Conservation (phyloP, 2,797 vertebrate genomes). For the Orestias chungarensis region DNA sequence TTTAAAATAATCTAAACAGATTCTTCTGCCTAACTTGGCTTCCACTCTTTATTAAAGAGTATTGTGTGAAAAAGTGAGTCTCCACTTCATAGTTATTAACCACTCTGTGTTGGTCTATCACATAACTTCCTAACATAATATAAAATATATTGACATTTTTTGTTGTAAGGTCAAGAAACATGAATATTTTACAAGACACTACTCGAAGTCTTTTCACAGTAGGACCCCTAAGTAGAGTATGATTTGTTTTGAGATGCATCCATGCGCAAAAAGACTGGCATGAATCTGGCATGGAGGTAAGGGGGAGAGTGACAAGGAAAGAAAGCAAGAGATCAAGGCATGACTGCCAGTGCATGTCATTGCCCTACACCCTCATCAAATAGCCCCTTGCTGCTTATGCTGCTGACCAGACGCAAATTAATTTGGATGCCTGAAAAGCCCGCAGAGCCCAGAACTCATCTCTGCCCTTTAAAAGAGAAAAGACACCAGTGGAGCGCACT, state of each 20-base stretch:
- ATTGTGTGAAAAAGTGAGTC: not conserved
- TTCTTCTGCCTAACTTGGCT: not conserved
- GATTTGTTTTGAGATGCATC: constrained; percentile 56
- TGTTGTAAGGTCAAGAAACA: not conserved
- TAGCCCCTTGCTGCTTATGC: constrained; percentile 70
- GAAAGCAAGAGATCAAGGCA: constrained; percentile 76
- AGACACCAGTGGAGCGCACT: constrained; percentile 74
- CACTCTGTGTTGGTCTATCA: not conserved
- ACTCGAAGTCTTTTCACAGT: not conserved
- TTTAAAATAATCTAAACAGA: not conserved
- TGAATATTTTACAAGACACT: not conserved
- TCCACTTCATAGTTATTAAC: not conserved
- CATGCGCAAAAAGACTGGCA: constrained; percentile 61
- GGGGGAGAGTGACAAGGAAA: constrained; percentile 68
- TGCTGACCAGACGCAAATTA: constrained; percentile 79
- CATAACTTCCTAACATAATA: not conserved
- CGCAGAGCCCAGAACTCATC: constrained; percentile 69
- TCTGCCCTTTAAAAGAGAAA: constrained; percentile 76
- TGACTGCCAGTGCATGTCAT: constrained; percentile 78
- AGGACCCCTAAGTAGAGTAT: constrained; percentile 24
- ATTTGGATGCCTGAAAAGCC: constrained; percentile 78
- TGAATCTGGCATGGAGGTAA: constrained; percentile 64
- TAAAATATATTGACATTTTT: not conserved
- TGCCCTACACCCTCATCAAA: constrained; percentile 75
- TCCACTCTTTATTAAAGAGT: not conserved